phyloP scores from a whole-genome alignment of 2,888 invertebrate genomes.

The Drosophila falleni region DNA sequence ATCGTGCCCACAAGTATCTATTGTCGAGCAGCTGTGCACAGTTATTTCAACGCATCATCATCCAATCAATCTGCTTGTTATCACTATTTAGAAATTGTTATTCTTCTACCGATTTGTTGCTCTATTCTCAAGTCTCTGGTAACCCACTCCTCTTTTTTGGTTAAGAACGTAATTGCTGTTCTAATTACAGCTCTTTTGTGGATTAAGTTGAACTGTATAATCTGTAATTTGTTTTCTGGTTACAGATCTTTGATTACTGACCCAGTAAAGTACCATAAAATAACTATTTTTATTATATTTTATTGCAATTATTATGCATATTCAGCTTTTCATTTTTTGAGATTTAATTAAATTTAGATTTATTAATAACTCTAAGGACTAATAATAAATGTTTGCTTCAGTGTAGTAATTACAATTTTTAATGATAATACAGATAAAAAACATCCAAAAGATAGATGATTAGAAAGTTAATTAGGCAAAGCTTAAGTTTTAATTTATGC shows the following conservation, averaged over 20 bases:
- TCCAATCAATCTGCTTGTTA: constrained; percentile 57
- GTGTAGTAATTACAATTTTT: not conserved
- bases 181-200: constrained; percentile 26
- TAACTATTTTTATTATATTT: no score
- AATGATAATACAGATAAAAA: not conserved
- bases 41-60: constrained; percentile 19
- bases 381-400: not conserved
- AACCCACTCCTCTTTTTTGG: not conserved
- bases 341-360: no score
- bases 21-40: constrained; percentile 22
- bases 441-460: not conserved
- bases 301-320: no score
- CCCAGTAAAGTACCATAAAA: constrained; percentile 3
- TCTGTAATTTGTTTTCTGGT: constrained; percentile 18
- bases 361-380: not conserved
- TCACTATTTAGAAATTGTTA: constrained; percentile 28
- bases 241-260: constrained; percentile 18
- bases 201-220: constrained; percentile 2
- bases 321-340: no score
- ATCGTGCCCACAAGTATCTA: constrained; percentile 18
- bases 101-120: constrained; percentile 6
- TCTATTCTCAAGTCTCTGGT: constrained; percentile 1
- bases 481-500: not conserved
- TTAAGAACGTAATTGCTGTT: constrained; percentile 26
- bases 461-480: constrained; percentile 7